These are phyloP conservation scores for Caenorhabditis briggsae DNA, from an alignment of 1,140 invertebrate genomes.

Conservation along the genomic window DNA sequence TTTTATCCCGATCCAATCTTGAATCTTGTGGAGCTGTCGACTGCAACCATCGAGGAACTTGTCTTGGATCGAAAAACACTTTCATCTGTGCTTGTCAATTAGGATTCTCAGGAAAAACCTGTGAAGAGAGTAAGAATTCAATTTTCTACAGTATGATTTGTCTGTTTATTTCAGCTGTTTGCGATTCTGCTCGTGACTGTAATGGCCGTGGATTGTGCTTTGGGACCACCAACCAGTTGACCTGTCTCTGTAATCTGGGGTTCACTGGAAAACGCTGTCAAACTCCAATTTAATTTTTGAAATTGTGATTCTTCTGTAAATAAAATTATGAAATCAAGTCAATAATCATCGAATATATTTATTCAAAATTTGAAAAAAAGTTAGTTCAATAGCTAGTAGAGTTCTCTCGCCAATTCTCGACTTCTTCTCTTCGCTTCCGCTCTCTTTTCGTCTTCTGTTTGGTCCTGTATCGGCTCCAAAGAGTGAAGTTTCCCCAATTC, in stretches of 20 bases:
- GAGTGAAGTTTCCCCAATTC: not conserved
- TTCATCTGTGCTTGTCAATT: conserved; percentile 56
- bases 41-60: conserved; percentile 59
- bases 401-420: not conserved
- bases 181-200: conserved; percentile 58
- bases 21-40: conserved; percentile 42
- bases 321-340: too few relatives aligned
- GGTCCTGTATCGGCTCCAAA: not conserved
- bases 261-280: conserved; percentile 52
- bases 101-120: conserved; percentile 53
- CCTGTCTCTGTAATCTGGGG: conserved; percentile 57
- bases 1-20: not conserved
- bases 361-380: not conserved
- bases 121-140: conserved; percentile 53
- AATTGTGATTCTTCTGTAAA: not conserved
- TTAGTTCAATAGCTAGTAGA: not conserved
- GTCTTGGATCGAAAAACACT: conserved; percentile 45
- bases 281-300: conserved; percentile 1
- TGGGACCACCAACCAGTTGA: conserved; percentile 40
- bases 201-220: conserved; percentile 59
- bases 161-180: conserved; percentile 49
- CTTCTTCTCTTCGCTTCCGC: not conserved
- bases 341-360: too few relatives aligned
- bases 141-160: not conserved
- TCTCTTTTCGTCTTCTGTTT: not conserved